Conservation (phyloP, 2,113 vertebrate species). For the Larimichthys polyactis region DNA sequence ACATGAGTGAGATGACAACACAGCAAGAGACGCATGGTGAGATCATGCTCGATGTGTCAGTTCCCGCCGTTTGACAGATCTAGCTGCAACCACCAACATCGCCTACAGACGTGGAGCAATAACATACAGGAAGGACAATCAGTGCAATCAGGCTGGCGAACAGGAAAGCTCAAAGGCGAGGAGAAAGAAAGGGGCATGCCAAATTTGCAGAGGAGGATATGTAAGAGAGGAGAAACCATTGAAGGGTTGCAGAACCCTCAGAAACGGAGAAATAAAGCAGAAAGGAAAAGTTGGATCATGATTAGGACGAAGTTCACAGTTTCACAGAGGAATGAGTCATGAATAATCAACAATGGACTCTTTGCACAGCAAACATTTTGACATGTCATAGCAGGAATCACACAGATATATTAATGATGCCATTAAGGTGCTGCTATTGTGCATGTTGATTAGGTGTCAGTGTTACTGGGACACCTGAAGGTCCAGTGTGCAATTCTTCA, state of each 20-base stretch:
- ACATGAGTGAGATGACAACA: background rate
- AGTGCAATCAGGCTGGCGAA: constrained; percentile 14
- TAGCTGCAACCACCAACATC: constrained; percentile 5
- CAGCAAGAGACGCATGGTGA: constrained; percentile 12
- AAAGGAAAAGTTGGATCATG: too few relatives aligned
- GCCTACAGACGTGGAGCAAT: background rate
- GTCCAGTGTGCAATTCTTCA: too few relatives aligned
- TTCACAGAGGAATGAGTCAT: background rate
- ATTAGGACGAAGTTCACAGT: background rate
- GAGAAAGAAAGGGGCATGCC: background rate
- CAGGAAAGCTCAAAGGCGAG: constrained; percentile 4
- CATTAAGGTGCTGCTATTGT: too few relatives aligned
- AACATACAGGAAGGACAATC: background rate
- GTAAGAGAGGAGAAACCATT: background rate
- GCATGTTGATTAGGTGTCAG: too few relatives aligned
- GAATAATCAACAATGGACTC: background rate
- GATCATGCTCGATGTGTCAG: background rate
- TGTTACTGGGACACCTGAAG: too few relatives aligned
- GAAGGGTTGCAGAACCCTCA: background rate
- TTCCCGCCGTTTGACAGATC: constrained; percentile 43
- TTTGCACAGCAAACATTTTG: too few relatives aligned
- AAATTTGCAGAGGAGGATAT: background rate
- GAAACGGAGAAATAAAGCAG: background rate
- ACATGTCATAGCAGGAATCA: too few relatives aligned
- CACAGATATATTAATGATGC: too few relatives aligned